Evolutionary conservation across 1,140 invertebrate genomes (phyloP), one percentile per base, ranked within the genome.

Genomic region (Conopomorpha cramerella): DNA sequence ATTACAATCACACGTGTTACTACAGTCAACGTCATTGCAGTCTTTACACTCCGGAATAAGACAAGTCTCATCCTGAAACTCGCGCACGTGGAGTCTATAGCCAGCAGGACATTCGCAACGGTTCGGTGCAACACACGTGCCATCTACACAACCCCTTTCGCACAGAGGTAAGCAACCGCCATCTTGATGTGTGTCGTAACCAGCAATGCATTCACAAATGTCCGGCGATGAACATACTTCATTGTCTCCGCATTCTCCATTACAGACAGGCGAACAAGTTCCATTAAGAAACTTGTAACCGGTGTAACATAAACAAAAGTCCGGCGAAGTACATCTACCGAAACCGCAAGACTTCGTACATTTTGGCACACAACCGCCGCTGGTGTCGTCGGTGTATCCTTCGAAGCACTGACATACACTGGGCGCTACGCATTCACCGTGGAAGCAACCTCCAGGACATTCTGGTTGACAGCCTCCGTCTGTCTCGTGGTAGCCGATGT

Each of bases 51-150:
- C n/a, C n/a, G n/a, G n/a, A n/a, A n/a, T n/a, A n/a, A n/a, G n/a
- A n/a, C n/a, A n/a, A n/a, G n/a, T n/a, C n/a, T n/a, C n/a, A n/a
- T n/a, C n/a, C n/a, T n/a, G n/a, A n/a, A n/a, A n/a, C n/a, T n/a
- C n/a, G n/a, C n/a, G n/a, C n/a, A 11, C 16, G 18, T 34, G 17
- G 8, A 34, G 11, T 12, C 10, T 17, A 17, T 23, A 34, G 6
- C 32, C 32, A 14, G 17, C 11, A 10, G 16, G 7, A 34, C 32
- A 34, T 6, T 34, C 18, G 17, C 82, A 83, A 2, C 39, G 42
- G 10, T 82, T 56, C 2, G 81, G 81, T 0, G 44, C 60, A 19
- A 52, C 35, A 38, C 82, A 84, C 3, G 44, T 46, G 0, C 78
- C 73, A 38, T 81, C 71, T 1, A 13, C 17, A 39, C 81, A 81